Evolutionary conservation across 2,113 vertebrate species (phyloP).

Genomic region (Actenoides hombroni): DNA sequence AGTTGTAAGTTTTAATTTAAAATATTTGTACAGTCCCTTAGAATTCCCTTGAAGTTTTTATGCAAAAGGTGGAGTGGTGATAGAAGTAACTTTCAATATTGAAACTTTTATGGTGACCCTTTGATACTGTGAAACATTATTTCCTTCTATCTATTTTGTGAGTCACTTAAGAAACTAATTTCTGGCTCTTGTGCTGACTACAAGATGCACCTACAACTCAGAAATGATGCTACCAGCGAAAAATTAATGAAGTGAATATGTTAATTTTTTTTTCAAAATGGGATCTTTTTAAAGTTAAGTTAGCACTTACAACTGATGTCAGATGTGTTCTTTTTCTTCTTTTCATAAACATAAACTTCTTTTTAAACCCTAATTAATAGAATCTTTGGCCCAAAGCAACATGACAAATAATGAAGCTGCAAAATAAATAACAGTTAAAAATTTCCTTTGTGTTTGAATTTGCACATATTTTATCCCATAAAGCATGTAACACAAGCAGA

Average conservation of each 20-base stretch:
- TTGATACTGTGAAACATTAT: neutral
- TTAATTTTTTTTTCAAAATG: neutral
- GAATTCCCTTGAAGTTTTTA: neutral
- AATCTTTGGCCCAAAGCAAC: neutral
- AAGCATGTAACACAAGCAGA: neutral
- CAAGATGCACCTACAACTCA: neutral
- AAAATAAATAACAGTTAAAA: neutral
- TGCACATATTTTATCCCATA: neutral
- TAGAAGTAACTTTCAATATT: neutral
- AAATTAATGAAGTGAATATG: neutral
- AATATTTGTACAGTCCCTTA: neutral
- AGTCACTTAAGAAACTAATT: neutral
- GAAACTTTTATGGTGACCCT: neutral
- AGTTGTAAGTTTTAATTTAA: neutral
- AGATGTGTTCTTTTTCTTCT: neutral
- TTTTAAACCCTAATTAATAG: neutral
- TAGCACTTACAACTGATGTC: neutral
- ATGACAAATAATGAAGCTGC: neutral
- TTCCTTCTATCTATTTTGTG: neutral
- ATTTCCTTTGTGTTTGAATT: neutral
- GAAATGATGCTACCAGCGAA: neutral
- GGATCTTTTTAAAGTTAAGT: neutral
- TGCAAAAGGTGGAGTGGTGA: neutral
- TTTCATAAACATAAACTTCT: neutral
- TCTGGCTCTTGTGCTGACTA: neutral